phyloP scores from a whole-genome alignment of 1,140 invertebrate genomes.

The Drosophila gunungcola region DNA sequence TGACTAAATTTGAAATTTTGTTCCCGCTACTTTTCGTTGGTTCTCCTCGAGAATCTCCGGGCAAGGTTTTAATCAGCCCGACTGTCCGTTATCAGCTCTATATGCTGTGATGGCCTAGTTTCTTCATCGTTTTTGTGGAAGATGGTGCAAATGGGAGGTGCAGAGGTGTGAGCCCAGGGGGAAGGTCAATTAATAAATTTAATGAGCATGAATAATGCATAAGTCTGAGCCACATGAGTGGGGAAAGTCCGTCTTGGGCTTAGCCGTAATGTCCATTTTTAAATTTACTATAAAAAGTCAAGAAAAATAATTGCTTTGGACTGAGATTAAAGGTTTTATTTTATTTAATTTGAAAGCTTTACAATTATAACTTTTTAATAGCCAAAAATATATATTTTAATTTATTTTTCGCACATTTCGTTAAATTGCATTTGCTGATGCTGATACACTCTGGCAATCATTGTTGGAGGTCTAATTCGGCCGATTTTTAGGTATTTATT shows the following conservation, averaged over 20 bases:
- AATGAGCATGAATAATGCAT: slow-evolving; percentile 34
- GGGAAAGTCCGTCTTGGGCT: slow-evolving; percentile 34
- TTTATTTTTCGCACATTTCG: neutral
- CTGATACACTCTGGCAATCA: neutral
- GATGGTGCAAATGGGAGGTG: slow-evolving; percentile 20
- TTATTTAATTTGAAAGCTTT: neutral
- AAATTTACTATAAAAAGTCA: too few relatives aligned
- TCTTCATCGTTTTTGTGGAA: slow-evolving; percentile 41
- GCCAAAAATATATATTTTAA: neutral
- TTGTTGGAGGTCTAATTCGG: slow-evolving; percentile 11
- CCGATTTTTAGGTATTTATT: slow-evolving; percentile 1
- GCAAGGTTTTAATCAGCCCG: slow-evolving; percentile 64
- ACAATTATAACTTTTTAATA: neutral
- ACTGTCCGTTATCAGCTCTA: slow-evolving; percentile 56
- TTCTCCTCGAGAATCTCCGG: slow-evolving; percentile 39
- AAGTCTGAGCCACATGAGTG: slow-evolving; percentile 12
- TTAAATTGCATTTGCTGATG: neutral
- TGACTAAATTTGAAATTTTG: slow-evolving; percentile 68
- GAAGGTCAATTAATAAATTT: slow-evolving; percentile 45
- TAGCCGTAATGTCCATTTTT: neutral
- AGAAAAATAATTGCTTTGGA: neutral
- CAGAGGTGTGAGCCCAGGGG: slow-evolving; percentile 10
- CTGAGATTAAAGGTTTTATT: neutral
- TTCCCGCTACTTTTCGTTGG: slow-evolving; percentile 41
- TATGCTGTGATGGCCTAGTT: slow-evolving; percentile 66